Base-by-base conservation (phyloP, 64 coral and sea anemone species). In the Acropora yongei region DNA sequence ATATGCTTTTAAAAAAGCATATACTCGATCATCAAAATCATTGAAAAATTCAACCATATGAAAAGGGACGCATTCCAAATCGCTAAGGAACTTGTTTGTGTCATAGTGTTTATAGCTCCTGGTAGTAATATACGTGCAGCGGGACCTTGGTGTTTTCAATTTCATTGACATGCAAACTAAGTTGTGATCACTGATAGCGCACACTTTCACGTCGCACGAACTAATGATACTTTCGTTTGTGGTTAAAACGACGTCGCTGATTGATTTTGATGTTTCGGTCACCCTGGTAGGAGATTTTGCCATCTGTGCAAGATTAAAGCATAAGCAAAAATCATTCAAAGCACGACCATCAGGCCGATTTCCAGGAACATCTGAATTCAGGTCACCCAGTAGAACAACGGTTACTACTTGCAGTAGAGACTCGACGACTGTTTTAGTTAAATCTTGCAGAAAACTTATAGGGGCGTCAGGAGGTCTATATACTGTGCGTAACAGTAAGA, bases 41-140 rank as follows among this genome's bases (percentile, higher is more conserved):
- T 30, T 30, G 30, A 30, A 30, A 30, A 30, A 30, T 30, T 30
- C 30, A 30, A 30, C 30, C 30, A 30, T 30, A 0, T 30, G 30
- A 30, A 30, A 30, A 30, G 30, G 30, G 30, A 91, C 93, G 11
- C 71, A 40, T 41, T 71, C 93, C 45, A 91, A 46, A 75, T 91
- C 82, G 47, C 72, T 79, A 8, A 87, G 47, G 47, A 95, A 95
- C 46, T 73, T 46, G 13, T 91, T 83, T 5, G 45, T 61, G 41
- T 95, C 41, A 57, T 95, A 95, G 93, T 87, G 86, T 61, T 95
- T 88, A 81, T 91, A 95, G 93, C 75, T 95, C 79, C 88, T 92
- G 4, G 72, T 92, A 76, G 69, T 68, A 47, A 92, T 92, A 82
- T 95, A 95, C 5, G 89, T 55, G 7, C 76, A 77, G 14, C 78